Conservation (phyloP, 2,888 invertebrate genomes). For the Lordiphosa andalusiaca region DNA sequence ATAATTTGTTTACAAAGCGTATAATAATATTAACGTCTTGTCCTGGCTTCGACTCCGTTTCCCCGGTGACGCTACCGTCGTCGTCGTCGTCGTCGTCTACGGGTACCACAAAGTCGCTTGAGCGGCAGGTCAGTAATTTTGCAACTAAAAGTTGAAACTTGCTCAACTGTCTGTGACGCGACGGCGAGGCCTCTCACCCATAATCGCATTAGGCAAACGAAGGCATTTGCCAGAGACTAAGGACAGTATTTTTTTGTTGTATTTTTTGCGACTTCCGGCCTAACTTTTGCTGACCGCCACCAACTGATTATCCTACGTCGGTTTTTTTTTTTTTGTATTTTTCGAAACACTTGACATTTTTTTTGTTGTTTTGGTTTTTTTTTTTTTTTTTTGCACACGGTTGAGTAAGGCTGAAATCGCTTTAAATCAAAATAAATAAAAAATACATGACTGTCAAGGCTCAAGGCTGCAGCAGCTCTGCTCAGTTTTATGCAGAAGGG, state of each 20-base stretch:
- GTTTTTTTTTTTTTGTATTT: no score
- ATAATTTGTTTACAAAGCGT: constrained; percentile 74
- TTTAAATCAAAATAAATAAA: constrained; percentile 53
- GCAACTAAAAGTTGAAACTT: constrained; percentile 21
- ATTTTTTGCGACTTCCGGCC: not conserved
- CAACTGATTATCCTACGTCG: constrained; percentile 26
- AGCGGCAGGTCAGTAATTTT: constrained; percentile 8
- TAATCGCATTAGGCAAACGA: constrained; percentile 42
- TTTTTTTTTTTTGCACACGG: constrained; percentile 53
- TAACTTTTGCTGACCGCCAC: constrained; percentile 23
- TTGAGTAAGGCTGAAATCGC: constrained; percentile 55
- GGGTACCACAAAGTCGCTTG: no score
- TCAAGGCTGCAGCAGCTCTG: constrained; percentile 22
- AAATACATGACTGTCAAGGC: constrained; percentile 43
- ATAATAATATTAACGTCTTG: constrained; percentile 72
- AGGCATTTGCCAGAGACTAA: constrained; percentile 18
- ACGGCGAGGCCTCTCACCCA: constrained; percentile 12
- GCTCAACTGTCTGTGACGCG: constrained; percentile 20
- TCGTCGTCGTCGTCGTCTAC: constrained; percentile 1
- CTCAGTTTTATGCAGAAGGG: constrained; percentile 52
- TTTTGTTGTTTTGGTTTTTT: not conserved
- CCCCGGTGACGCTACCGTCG: constrained; percentile 1
- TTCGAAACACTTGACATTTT: constrained; percentile 31
- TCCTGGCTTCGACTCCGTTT: constrained; percentile 29
- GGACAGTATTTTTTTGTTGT: constrained; percentile 5